phyloP scores from a whole-genome alignment of 2,113 vertebrate species.

The Oncorhynchus mykiss region DNA sequence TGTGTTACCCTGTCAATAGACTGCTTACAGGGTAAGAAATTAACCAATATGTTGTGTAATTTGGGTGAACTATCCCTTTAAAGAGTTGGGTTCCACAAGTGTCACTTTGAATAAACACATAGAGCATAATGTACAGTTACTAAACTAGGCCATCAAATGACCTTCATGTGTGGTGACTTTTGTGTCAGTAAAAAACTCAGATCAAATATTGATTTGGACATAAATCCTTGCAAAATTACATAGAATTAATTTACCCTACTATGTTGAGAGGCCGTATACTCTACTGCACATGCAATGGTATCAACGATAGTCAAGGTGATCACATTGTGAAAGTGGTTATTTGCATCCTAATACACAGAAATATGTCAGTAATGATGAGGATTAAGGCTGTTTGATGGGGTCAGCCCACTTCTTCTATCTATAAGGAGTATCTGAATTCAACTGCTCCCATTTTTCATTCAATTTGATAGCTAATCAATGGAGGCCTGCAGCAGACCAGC shows the following conservation, averaged over 20 bases:
- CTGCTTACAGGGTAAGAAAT: no score
- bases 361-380: constrained; percentile 67
- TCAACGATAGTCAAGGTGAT: constrained; percentile 59
- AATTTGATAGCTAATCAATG: constrained; percentile 79
- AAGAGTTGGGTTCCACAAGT: no score
- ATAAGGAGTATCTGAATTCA: constrained; percentile 63
- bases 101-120: no score
- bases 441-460: constrained; percentile 62
- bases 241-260: neutral
- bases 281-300: neutral
- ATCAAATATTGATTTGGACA: no score
- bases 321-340: constrained; percentile 39
- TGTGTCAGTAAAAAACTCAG: no score
- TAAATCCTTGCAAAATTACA: no score
- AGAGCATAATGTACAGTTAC: no score
- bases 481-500: constrained; percentile 69
- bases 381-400: constrained; percentile 68
- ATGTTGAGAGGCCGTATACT: neutral
- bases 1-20: no score
- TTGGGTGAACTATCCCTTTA: no score
- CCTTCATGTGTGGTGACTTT: no score
- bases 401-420: constrained; percentile 58
- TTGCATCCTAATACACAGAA: constrained; percentile 57
- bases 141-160: no score
- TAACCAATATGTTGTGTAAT: no score